Evolutionary conservation across 2,888 invertebrate genomes (phyloP), one percentile per base, ranked within the genome.

Genomic region (Pollenia labialis): DNA sequence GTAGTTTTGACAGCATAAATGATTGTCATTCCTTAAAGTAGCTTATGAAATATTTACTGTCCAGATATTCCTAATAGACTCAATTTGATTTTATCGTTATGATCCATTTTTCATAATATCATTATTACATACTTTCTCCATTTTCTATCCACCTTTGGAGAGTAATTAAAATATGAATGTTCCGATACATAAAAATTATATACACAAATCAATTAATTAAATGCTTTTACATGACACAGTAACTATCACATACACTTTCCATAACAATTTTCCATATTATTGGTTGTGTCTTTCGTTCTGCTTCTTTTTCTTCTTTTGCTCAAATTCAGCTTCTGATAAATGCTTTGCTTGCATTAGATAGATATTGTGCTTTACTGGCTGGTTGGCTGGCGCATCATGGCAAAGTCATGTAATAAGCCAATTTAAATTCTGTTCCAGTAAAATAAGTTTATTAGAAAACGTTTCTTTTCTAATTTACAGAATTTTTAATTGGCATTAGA

Each of bases 401-500:
- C 10, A 68, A 62, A 76, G 46, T 66, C 60, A 60, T 80, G 58
- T 71, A 86, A 86, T 86, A 69, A 86, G 80, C 82, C 86, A 86
- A 86, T 86, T 86, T 83, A 86, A 81, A 86, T 86, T 83, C 86
- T 76, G 16, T 54, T 66, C 64, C 46, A 83, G 80, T 71, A 83
- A 76, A 71, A 82, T 60, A 83, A 83, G 83, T 86, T 83, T 86
- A 86, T 86, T 86, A 68, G 75, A 86, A 86, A 86, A 83, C 79
- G 75, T 82, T 86, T 80, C 85, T 81, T 81, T 85, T 83, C 64
- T 83, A 76, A 74, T 83, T 83, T 83, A 71, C 69, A 66, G 66
- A 80, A 83, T 83, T 83, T 86, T 86, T 86, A 86, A 86, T 86
- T 86, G 86, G 86, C 69, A 80, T 81, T 86, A 83, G 60, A 83